phyloP scores from a whole-genome alignment of 2,888 invertebrate genomes.

The Aquatica leii region DNA sequence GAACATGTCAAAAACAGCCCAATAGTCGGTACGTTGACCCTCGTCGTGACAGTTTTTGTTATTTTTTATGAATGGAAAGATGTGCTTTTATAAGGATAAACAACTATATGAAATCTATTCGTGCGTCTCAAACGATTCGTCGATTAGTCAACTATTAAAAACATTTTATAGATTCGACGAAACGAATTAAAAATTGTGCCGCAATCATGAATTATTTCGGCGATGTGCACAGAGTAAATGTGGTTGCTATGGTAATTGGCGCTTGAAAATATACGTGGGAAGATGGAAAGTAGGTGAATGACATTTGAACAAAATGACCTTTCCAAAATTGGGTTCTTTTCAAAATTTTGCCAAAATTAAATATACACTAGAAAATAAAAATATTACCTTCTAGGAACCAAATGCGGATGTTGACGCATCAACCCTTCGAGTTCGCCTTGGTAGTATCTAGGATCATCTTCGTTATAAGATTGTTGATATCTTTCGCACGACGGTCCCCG shows the following conservation, averaged over 20 bases:
- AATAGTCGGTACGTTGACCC: too few species aligned
- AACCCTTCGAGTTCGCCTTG: conserved; percentile 81
- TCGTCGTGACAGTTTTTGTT: too few species aligned
- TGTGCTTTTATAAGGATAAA: too few species aligned
- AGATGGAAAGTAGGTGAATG: conserved; percentile 9
- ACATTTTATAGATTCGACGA: neutral
- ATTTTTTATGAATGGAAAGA: too few species aligned
- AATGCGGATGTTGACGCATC: conserved; percentile 80
- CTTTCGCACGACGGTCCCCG: conserved; percentile 57
- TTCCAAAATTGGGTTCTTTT: too few species aligned
- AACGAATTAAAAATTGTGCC: conserved; percentile 1
- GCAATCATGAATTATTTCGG: conserved; percentile 10
- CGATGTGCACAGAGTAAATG: conserved; percentile 7
- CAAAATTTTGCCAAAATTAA: too few species aligned
- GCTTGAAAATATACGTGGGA: conserved; percentile 9
- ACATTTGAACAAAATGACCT: neutral
- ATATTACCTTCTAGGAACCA: conserved; percentile 70
- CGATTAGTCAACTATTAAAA: too few species aligned
- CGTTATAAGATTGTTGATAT: conserved; percentile 63
- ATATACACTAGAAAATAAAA: neutral
- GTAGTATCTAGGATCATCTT: conserved; percentile 72
- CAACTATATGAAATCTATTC: too few species aligned
- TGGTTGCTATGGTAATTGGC: conserved; percentile 10
- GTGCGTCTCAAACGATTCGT: too few species aligned
- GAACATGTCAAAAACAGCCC: too few species aligned